phyloP scores from a whole-genome alignment of 2,797 vertebrate genomes.

The Sebastes itinus region DNA sequence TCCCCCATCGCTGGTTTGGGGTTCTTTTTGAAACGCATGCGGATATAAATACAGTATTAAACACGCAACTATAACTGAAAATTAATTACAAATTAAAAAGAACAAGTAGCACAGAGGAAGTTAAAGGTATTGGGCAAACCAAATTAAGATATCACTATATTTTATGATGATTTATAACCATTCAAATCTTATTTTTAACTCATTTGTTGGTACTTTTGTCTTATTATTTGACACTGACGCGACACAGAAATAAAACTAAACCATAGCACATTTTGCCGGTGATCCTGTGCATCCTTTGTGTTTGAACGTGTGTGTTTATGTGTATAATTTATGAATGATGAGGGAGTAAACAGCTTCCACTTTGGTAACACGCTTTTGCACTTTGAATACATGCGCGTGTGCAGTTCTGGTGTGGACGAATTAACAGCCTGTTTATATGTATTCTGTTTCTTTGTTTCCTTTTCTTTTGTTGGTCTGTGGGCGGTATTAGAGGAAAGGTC shows the following conservation, averaged over 20 bases:
- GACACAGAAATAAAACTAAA: neutral
- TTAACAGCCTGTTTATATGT: constrained; percentile 1
- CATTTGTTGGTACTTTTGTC: neutral
- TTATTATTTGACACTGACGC: neutral
- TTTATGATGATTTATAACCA: neutral
- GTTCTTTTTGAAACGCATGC: neutral
- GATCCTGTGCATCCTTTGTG: neutral
- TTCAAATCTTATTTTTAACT: neutral
- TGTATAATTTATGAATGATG: constrained; percentile 60
- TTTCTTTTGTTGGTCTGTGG: neutral
- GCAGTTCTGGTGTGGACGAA: constrained; percentile 20
- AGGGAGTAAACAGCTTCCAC: constrained; percentile 59
- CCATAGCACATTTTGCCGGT: neutral
- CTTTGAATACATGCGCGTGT: constrained; percentile 34
- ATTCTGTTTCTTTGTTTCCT: neutral
- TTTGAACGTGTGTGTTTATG: constrained; percentile 14
- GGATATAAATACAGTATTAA: neutral
- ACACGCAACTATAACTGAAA: neutral
- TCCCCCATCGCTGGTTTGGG: neutral
- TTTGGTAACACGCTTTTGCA: constrained; percentile 70
- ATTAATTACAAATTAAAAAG: neutral
- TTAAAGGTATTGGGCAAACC: neutral
- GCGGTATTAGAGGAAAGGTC: neutral
- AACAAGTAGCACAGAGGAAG: neutral
- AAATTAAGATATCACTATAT: neutral